Evolutionary conservation across 2,888 invertebrate genomes (phyloP).

Genomic region (Drepana falcataria): DNA sequence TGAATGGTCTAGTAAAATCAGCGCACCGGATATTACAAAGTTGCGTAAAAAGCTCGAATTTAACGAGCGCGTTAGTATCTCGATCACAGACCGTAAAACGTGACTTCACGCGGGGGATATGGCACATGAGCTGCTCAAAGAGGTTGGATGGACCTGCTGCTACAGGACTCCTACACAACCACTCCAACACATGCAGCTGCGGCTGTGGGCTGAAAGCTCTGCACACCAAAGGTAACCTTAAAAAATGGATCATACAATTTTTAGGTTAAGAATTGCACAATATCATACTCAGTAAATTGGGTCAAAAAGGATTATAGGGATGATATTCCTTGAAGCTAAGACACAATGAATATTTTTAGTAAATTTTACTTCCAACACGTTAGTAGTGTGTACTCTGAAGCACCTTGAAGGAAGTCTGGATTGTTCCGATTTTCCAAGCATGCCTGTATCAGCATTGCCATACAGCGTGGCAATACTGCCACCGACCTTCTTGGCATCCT

Average conservation of each 20-base stretch:
- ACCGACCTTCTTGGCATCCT: no score
- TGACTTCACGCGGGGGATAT: conserved; percentile 83
- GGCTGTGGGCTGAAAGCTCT: conserved; percentile 81
- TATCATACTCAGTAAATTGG: conserved; percentile 1
- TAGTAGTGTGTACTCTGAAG: no score
- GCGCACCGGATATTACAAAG: conserved; percentile 73
- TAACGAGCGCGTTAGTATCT: conserved; percentile 55
- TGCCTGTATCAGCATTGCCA: no score
- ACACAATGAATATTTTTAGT: no score
- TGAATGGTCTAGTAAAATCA: conserved; percentile 84
- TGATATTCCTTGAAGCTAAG: no score
- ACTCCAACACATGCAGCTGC: conserved; percentile 82
- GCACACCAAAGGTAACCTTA: conserved; percentile 83
- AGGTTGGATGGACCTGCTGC: conserved; percentile 50
- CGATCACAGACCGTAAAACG: conserved; percentile 74
- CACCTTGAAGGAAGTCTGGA: no score
- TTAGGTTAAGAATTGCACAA: conserved; percentile 68
- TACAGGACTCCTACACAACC: conserved; percentile 69
- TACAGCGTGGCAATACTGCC: no score
- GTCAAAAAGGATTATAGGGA: neutral
- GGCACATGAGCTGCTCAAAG: conserved; percentile 82
- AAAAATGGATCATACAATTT: conserved; percentile 18
- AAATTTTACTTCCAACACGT: no score
- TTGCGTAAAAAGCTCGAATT: conserved; percentile 53
- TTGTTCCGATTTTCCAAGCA: no score